Evolutionary conservation across 2,113 vertebrate species (phyloP).

Genomic region (Micromys minutus): DNA sequence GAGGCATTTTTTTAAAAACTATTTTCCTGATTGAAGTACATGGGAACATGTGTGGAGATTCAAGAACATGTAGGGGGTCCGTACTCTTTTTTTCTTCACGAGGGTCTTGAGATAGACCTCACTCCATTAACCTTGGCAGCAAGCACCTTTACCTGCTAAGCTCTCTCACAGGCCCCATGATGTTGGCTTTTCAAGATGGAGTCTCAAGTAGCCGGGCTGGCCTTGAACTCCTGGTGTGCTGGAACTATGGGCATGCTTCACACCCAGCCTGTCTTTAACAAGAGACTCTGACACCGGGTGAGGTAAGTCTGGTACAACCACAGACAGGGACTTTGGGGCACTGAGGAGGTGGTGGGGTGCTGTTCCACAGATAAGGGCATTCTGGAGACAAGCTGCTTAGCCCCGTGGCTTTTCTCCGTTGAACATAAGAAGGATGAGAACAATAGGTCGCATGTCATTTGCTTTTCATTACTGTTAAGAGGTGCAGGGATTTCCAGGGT

Average conservation of each 20-base stretch:
- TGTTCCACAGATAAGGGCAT: not conserved
- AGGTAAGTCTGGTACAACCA: not conserved
- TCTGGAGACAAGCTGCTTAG: not conserved
- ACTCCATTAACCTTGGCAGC: not conserved
- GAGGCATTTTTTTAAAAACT: no score
- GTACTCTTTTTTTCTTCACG: not conserved
- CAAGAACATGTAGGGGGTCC: not conserved
- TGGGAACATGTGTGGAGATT: no score
- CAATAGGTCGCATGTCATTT: accelerated
- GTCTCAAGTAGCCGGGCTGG: not conserved
- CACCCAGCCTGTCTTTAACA: not conserved
- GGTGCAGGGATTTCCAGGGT: not conserved
- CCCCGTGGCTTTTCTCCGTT: not conserved
- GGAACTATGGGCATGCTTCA: not conserved
- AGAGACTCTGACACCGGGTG: not conserved
- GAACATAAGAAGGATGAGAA: not conserved
- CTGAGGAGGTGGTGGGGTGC: not conserved
- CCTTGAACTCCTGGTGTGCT: not conserved
- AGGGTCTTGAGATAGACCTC: not conserved
- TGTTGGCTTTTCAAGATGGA: not conserved
- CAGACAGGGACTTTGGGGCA: not conserved
- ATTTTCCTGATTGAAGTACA: no score
- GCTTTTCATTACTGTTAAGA: not conserved
- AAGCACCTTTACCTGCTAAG: not conserved
- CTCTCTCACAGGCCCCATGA: not conserved